Evolutionary conservation across 2,113 vertebrate species (phyloP).

Genomic region (Apodemus sylvaticus): DNA sequence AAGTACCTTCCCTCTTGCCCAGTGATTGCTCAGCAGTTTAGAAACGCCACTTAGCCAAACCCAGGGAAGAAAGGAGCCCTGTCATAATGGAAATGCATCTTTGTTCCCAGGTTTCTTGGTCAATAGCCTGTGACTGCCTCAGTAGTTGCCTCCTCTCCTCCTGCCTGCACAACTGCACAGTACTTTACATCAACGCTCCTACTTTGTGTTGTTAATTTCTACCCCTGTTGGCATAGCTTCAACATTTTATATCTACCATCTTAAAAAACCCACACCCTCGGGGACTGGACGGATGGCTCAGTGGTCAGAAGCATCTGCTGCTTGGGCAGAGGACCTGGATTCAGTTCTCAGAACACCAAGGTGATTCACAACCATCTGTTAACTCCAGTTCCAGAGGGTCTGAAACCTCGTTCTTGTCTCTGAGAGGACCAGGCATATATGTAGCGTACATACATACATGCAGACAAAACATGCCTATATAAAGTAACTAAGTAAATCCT

Average conservation of each 20-base stretch:
- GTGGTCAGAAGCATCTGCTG: background rate
- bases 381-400: background rate
- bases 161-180: background rate
- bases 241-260: background rate
- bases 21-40: slow-evolving; percentile 2
- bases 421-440: too few relatives aligned
- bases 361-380: background rate
- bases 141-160: background rate
- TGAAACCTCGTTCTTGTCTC: background rate
- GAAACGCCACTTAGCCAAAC: background rate
- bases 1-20: background rate
- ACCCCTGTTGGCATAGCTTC: background rate
- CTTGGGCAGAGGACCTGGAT: background rate
- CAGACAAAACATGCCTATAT: background rate
- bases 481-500: background rate
- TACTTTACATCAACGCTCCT: background rate
- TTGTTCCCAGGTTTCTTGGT: background rate
- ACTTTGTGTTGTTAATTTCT: background rate
- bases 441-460: background rate
- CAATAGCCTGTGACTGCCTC: background rate
- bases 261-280: background rate
- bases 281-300: background rate
- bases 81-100: background rate
- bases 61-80: background rate
- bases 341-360: background rate